These are phyloP conservation scores for Vespertilio murinus DNA, from an alignment of 2,797 vertebrate species.

Conservation along the genomic window DNA sequence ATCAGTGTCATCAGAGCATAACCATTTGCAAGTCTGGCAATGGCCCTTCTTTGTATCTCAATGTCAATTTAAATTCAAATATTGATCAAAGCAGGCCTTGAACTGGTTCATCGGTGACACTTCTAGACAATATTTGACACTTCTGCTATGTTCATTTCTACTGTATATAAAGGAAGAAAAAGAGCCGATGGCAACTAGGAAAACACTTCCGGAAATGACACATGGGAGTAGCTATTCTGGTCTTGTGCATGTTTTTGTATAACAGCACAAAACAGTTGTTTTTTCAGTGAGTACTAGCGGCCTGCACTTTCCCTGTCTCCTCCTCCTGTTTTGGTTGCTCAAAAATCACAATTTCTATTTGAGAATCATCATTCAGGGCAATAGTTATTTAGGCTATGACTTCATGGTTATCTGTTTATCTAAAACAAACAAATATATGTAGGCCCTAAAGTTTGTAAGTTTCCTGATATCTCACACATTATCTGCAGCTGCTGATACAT, in stretches of 20 bases:
- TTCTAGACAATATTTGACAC: neutral
- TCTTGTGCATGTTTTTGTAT: neutral
- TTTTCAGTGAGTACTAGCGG: neutral
- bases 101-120: neutral
- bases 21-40: neutral
- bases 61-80: neutral
- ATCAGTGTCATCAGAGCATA: neutral
- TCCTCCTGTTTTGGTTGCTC: neutral
- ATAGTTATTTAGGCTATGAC: neutral
- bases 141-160: neutral
- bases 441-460: neutral
- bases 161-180: neutral
- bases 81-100: neutral
- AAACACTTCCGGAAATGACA: neutral
- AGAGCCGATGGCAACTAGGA: neutral
- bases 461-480: too few relatives aligned
- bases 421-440: neutral
- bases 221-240: neutral
- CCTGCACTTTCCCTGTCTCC: neutral
- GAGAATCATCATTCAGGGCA: neutral
- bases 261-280: too few relatives aligned
- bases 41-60: neutral
- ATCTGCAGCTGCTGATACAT: neutral
- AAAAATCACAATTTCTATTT: neutral
- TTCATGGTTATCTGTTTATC: neutral